These are phyloP conservation scores for Pyrocoelia pectoralis DNA, from an alignment of 2,888 invertebrate genomes.

Conservation along the genomic window DNA sequence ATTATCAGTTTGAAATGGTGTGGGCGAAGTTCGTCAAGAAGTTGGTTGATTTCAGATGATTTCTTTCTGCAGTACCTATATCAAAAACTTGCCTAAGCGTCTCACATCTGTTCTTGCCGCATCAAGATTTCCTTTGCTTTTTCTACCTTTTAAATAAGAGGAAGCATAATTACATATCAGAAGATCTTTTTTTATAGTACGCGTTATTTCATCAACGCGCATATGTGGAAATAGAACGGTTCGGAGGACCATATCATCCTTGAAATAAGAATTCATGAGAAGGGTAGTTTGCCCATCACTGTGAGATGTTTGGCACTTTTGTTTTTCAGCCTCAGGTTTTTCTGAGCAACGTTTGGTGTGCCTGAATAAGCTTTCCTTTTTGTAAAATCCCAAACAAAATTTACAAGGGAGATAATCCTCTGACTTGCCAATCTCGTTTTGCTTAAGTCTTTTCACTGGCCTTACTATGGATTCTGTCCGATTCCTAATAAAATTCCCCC, in stretches of 20 bases:
- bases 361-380: no score
- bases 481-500: slow-evolving; percentile 30
- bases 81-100: slow-evolving; percentile 35
- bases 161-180: slow-evolving; percentile 38
- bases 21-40: slow-evolving; percentile 38
- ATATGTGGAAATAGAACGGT: slow-evolving; percentile 35
- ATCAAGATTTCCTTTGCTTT: slow-evolving; percentile 41
- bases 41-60: slow-evolving; percentile 28
- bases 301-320: slow-evolving; percentile 27
- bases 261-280: slow-evolving; percentile 19
- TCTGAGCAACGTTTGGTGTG: slow-evolving; percentile 25
- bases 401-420: slow-evolving; percentile 27
- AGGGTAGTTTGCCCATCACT: slow-evolving; percentile 35
- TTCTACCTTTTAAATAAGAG: slow-evolving; percentile 38
- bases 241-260: slow-evolving; percentile 34
- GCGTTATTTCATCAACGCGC: slow-evolving; percentile 12
- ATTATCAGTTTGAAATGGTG: slow-evolving; percentile 35
- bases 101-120: slow-evolving; percentile 36
- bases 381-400: slow-evolving; percentile 30
- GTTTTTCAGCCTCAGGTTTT: slow-evolving; percentile 18
- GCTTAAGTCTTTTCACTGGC: slow-evolving; percentile 29
- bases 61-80: slow-evolving; percentile 26
- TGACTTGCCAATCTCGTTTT: not conserved
- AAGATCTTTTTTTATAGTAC: slow-evolving; percentile 21
- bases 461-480: slow-evolving; percentile 14